phyloP scores from a whole-genome alignment of 2,888 invertebrate species.

The Sminthurinus aureus region DNA sequence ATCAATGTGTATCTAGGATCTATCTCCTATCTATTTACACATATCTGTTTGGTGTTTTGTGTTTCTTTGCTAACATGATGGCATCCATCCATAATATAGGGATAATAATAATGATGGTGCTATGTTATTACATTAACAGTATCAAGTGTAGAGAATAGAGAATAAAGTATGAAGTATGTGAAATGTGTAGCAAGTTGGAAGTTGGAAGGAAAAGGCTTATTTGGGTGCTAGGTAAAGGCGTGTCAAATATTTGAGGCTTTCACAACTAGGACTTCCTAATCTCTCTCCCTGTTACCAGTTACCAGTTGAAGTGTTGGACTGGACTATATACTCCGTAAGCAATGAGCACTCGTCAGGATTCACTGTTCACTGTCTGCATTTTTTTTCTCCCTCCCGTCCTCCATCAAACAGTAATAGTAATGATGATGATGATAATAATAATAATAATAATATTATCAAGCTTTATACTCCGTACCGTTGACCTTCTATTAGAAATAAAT shows the following conservation, averaged over 20 bases:
- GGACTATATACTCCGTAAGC: slow-evolving; percentile 42
- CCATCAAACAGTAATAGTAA: background rate
- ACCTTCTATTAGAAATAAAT: no score
- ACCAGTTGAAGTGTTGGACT: slow-evolving; percentile 38
- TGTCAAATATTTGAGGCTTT: slow-evolving; percentile 57
- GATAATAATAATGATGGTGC: slow-evolving; percentile 15
- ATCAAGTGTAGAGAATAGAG: no score
- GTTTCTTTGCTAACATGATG: no score
- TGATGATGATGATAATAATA: no score
- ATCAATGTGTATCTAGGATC: background rate
- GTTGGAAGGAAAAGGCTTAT: slow-evolving; percentile 13
- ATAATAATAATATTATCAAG: no score
- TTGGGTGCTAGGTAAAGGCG: slow-evolving; percentile 59
- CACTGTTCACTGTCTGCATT: slow-evolving; percentile 48
- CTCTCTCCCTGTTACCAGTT: slow-evolving; percentile 38
- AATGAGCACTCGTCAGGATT: slow-evolving; percentile 58
- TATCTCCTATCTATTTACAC: no score
- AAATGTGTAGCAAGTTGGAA: background rate
- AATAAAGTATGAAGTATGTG: no score
- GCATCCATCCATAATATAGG: background rate
- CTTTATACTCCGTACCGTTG: no score
- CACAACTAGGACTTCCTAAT: slow-evolving; percentile 57
- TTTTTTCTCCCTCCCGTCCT: background rate
- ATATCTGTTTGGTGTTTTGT: no score
- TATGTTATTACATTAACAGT: background rate